These are phyloP conservation scores for Phoenicopterus ruber DNA, from an alignment of 2,113 vertebrate species.

Conservation along the genomic window DNA sequence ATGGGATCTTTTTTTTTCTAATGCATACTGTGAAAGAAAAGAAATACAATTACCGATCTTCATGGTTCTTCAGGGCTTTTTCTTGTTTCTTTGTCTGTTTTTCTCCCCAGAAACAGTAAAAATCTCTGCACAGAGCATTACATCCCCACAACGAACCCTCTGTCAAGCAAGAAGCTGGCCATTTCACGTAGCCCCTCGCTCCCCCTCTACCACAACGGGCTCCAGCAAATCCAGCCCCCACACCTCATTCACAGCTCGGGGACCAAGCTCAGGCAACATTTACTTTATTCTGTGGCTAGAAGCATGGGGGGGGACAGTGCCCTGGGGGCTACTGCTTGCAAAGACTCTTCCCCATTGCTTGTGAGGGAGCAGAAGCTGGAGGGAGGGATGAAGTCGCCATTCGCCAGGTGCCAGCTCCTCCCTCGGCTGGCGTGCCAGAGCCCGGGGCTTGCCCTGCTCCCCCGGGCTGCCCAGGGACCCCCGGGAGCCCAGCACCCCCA, in stretches of 20 bases:
- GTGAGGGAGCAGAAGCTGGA: background rate
- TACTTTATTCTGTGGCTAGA: background rate
- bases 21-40: slow-evolving; percentile 88
- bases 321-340: background rate
- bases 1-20: slow-evolving; percentile 84
- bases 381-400: background rate
- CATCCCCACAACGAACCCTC: background rate
- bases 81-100: slow-evolving; percentile 46
- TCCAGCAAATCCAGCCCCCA: background rate
- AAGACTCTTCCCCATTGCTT: background rate
- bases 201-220: slow-evolving; percentile 3
- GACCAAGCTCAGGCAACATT: background rate
- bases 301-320: background rate
- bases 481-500: background rate
- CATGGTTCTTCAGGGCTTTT: slow-evolving; percentile 47
- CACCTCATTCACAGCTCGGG: background rate
- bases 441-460: background rate
- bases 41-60: slow-evolving; percentile 81
- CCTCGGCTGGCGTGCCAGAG: background rate
- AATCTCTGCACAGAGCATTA: background rate
- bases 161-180: background rate
- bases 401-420: background rate
- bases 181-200: background rate
- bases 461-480: background rate
- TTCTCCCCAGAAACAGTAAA: slow-evolving; percentile 26